Conservation (phyloP, 2,113 vertebrate genomes). For the Onychorhynchus coronatus region DNA sequence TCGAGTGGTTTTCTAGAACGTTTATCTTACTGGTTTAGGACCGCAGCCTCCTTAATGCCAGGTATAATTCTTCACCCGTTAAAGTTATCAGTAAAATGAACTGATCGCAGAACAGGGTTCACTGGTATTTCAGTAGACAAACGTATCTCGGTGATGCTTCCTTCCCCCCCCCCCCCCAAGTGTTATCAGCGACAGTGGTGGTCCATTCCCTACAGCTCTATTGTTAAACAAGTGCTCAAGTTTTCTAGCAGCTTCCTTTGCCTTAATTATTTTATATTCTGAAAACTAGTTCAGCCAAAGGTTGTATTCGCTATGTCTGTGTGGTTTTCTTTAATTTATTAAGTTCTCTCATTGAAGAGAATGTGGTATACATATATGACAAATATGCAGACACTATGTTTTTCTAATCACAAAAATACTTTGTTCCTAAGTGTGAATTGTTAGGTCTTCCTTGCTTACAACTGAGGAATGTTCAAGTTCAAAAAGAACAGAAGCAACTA, state of each 20-base stretch:
- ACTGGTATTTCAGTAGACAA: background rate
- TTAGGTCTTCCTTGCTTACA: conserved; percentile 16
- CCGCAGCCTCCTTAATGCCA: background rate
- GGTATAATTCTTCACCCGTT: background rate
- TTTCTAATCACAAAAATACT: conserved; percentile 58
- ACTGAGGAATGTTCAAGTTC: background rate
- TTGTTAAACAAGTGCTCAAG: background rate
- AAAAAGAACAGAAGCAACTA: background rate
- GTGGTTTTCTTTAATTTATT: conserved; percentile 44
- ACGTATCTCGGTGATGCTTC: background rate
- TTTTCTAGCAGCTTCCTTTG: conserved; percentile 6
- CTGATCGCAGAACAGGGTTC: background rate
- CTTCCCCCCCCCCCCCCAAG: accelerated
- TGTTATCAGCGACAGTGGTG: background rate
- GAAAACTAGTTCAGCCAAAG: conserved; percentile 51
- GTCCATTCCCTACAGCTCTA: background rate
- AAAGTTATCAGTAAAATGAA: background rate
- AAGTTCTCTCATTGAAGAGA: too few relatives aligned
- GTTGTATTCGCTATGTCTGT: background rate
- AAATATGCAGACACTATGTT: conserved; percentile 32
- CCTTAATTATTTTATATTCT: conserved; percentile 22
- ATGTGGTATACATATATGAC: conserved; percentile 11
- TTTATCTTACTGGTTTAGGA: background rate
- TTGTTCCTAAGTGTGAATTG: conserved; percentile 37
- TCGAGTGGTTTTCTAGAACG: background rate